Evolutionary conservation across 2,113 vertebrate genomes (phyloP).

Genomic region (Chaenogobius annularis): DNA sequence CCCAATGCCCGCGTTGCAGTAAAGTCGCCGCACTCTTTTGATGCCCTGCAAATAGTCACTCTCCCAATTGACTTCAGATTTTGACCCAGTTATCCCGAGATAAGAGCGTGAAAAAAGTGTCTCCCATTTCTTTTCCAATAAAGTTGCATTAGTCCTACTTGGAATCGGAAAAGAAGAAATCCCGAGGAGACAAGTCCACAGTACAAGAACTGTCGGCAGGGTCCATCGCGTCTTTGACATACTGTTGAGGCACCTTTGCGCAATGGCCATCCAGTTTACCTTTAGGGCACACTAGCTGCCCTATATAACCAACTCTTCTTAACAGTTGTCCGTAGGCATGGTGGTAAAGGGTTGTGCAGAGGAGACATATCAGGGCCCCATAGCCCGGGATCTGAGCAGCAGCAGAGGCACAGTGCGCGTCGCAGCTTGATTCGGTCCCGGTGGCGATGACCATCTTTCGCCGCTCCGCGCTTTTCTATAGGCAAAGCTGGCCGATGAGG

Average conservation of each 20-base stretch:
- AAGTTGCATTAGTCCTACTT: constrained; percentile 85
- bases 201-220: constrained; percentile 77
- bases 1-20: constrained; percentile 99
- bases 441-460: constrained; percentile 87
- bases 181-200: constrained; percentile 85
- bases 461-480: constrained; percentile 73
- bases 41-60: constrained; percentile 96
- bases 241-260: constrained; percentile 88
- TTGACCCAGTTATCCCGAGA: constrained; percentile 84
- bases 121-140: constrained; percentile 87
- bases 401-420: constrained; percentile 76
- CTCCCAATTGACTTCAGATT: constrained; percentile 89
- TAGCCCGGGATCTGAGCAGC: constrained; percentile 80
- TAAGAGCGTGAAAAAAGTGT: constrained; percentile 88
- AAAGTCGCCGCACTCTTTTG: constrained; percentile 92
- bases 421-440: constrained; percentile 76
- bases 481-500: constrained; percentile 76
- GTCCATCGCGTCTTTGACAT: constrained; percentile 87
- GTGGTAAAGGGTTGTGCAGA: constrained; percentile 90
- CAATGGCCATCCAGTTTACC: constrained; percentile 88
- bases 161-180: constrained; percentile 80
- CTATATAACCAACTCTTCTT: constrained; percentile 95
- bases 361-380: constrained; percentile 89
- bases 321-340: constrained; percentile 92
- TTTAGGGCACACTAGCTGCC: constrained; percentile 92